Conservation (phyloP, 2,888 invertebrate genomes). For the Campoletis raptor region DNA sequence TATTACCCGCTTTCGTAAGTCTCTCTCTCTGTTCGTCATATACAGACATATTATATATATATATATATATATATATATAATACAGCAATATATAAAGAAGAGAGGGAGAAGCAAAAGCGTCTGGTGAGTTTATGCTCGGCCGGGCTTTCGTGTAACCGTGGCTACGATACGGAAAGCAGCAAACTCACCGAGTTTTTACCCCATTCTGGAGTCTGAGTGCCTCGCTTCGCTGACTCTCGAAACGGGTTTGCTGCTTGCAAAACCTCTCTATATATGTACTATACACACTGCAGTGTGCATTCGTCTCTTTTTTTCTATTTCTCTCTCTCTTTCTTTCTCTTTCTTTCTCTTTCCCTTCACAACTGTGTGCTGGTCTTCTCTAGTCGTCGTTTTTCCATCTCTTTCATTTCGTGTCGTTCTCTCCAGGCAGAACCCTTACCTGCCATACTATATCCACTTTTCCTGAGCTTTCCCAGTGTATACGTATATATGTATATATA, state of each 20-base stretch:
- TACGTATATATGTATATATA: background rate
- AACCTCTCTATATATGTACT: slow-evolving; percentile 67
- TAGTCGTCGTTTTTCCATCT: slow-evolving; percentile 55
- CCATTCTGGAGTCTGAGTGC: slow-evolving; percentile 83
- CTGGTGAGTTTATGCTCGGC: slow-evolving; percentile 81
- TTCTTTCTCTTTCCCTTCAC: slow-evolving; percentile 58
- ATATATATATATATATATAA: background rate
- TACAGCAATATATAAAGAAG: slow-evolving; percentile 20
- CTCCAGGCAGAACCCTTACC: slow-evolving; percentile 47
- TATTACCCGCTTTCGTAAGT: slow-evolving; percentile 77
- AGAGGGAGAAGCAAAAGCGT: slow-evolving; percentile 73
- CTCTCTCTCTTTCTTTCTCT: slow-evolving; percentile 62
- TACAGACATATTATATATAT: background rate
- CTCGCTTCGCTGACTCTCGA: slow-evolving; percentile 83
- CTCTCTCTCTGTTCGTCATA: slow-evolving; percentile 21
- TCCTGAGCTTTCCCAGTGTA: slow-evolving; percentile 57
- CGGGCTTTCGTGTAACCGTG: slow-evolving; percentile 80
- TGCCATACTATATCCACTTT: slow-evolving; percentile 59
- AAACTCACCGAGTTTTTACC: slow-evolving; percentile 82
- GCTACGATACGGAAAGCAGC: slow-evolving; percentile 77
- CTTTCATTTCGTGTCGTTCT: slow-evolving; percentile 43
- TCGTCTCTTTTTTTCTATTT: slow-evolving; percentile 65
- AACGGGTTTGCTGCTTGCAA: slow-evolving; percentile 78
- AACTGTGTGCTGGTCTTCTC: slow-evolving; percentile 51
- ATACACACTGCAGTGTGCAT: slow-evolving; percentile 52